Evolutionary conservation across 2,888 invertebrate genomes (phyloP), one percentile per base, ranked within the genome.

Genomic region (Anaspis maculata): DNA sequence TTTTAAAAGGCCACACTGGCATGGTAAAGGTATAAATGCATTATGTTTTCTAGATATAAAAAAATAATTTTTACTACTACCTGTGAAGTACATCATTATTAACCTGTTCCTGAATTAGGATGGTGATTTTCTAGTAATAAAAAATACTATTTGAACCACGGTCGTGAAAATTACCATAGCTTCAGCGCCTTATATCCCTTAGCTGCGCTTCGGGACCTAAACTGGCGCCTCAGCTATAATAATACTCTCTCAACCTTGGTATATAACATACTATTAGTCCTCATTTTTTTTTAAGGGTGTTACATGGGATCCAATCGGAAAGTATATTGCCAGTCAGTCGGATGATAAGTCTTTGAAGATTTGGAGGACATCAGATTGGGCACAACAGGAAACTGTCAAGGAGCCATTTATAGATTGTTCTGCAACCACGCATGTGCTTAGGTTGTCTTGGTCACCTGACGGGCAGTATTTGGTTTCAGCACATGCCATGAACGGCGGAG

Each of bases 291-390:
- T n/a, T n/a, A 30, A 64, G 69, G 98, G 98, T 4, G 86, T 98
- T 1, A 83, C 94, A 3, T 98, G 97, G 96, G 98, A 98, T 69
- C 98, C 98, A 2, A 87, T 94, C 26, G 97, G 97, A 0, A 94
- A 94, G 66, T 97, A 92, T 61, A 67, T 99, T 37, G 95, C 97
- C 0, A 90, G 94, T 19, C 96, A 97, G 64, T 91, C 94, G 0
- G 96, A 96, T 64, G 97, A 97, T 62, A 89, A 90, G 54, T 87
- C 89, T 10, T 67, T 98, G 13, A 73, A 89, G 55, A 83, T 98
- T 12, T 98, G 98, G 98, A 78, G 91, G 52, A 96, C 96, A 0
- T 77, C 81, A 1, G 95, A 96, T 59, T 99, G 98, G 98, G 75
- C 82, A 3, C 81, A 85, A 50, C 89, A 91, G 55, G 79, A 81